Evolutionary conservation across 2,888 invertebrate genomes (phyloP), one percentile per base, ranked within the genome.

Genomic region (Drosophila mimetica): DNA sequence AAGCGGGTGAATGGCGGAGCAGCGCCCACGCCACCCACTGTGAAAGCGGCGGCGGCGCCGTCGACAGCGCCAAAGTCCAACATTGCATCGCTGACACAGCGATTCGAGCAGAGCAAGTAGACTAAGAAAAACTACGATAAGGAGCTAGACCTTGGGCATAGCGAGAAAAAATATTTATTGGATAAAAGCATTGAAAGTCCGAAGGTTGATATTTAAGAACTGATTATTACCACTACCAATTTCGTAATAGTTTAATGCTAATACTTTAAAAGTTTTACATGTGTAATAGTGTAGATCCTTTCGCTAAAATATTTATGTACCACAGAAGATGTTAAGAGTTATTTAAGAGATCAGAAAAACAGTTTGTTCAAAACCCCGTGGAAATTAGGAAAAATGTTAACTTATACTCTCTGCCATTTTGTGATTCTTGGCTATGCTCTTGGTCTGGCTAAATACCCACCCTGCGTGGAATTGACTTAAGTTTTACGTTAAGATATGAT

Each of bases 31-130:
- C 84, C 89, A 48, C 88, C 89, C 36, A 87, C 86, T 16, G 79
- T 87, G 9, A 86, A 89, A 57, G 51, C 86, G 58, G 51, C 86
- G 8, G 20, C 37, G 30, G 14, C 44, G 32, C 8, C 28, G 13
- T 30, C 25, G 18, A 18, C 50, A 58, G 53, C 80, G n/a, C 37
- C 77, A n/a, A 60, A 61, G 16, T 60, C 76, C 37, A 89, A 82
- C 44, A 89, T 90, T 55, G 88, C 90, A 6, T 89, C 90, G 41
- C 73, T 90, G 70, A 81, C 90, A 63, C 89, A 90, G 55, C 83
- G 89, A 9, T 90, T 90, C 50, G 90, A 90, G 73, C 80, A 79
- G 59, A 75, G 83, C 37, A 84, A 83, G 28, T 81, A 84, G 65
- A 64, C 41, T 66, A 47, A 54, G 65, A 4, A 16, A 30, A n/a